phyloP scores from a whole-genome alignment of 1,140 invertebrate genomes.

The Bombyx mori region DNA sequence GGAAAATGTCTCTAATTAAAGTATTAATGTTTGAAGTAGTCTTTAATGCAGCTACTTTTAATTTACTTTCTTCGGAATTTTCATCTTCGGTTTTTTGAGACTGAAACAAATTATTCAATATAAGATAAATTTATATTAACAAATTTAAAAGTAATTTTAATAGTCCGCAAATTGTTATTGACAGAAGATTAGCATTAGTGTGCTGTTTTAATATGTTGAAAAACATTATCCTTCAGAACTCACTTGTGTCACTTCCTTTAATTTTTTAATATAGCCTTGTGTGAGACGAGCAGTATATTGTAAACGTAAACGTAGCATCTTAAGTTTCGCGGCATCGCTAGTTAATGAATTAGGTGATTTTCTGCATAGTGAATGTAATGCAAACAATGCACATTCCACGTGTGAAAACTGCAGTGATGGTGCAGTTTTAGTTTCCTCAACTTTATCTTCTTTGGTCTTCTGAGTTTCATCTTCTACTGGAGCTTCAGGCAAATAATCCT shows the following conservation, averaged over 20 bases:
- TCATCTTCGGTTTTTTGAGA: constrained; percentile 82
- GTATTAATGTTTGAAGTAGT: constrained; percentile 94
- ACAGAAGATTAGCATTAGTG: too few species aligned
- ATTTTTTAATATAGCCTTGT: constrained; percentile 92
- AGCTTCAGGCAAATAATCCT: constrained; percentile 86
- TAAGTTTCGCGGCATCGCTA: constrained; percentile 84
- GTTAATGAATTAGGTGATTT: constrained; percentile 82
- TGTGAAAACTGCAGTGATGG: constrained; percentile 92
- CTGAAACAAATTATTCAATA: constrained; percentile 34
- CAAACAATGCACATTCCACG: constrained; percentile 93
- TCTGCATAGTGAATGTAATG: constrained; percentile 90
- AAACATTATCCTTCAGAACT: background rate
- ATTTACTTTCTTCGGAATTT: constrained; percentile 86
- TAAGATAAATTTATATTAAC: background rate
- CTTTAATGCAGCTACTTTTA: constrained; percentile 88
- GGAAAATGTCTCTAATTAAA: constrained; percentile 95
- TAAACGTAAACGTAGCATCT: constrained; percentile 89
- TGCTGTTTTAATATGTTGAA: too few species aligned
- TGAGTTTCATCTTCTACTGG: constrained; percentile 76
- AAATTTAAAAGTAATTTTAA: constrained; percentile 1
- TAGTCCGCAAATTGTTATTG: too few species aligned
- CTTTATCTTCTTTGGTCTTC: constrained; percentile 57
- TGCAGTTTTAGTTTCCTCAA: constrained; percentile 47
- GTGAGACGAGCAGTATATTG: constrained; percentile 94
- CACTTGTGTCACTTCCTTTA: constrained; percentile 85